Evolutionary conservation across 2,113 vertebrate species (phyloP).

Genomic region (Dicrurus megarhynchus): DNA sequence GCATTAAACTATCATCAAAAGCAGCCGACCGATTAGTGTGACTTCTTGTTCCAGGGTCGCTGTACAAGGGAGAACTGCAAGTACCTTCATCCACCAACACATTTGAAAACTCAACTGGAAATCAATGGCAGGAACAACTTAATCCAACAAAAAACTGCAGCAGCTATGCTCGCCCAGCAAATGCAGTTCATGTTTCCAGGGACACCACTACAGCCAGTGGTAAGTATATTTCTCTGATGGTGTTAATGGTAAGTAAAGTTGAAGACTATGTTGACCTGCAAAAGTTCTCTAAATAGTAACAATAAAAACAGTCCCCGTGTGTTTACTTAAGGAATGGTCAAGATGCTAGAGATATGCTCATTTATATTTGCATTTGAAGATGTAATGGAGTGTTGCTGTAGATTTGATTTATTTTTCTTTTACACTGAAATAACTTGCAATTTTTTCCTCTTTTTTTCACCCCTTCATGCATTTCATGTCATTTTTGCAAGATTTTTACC

Average conservation of each 20-base stretch:
- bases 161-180: slow-evolving; percentile 98
- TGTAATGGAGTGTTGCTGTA: background rate
- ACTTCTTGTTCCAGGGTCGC: slow-evolving; percentile 82
- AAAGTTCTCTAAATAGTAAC: background rate
- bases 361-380: background rate
- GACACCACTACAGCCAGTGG: slow-evolving; percentile 92
- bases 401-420: background rate
- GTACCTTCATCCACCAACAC: slow-evolving; percentile 97
- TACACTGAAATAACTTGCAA: background rate
- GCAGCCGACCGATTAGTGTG: background rate
- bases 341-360: background rate
- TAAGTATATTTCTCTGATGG: slow-evolving; percentile 70
- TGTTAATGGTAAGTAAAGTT: background rate
- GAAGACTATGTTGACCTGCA: background rate
- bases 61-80: slow-evolving; percentile 99
- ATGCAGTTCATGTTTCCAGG: slow-evolving; percentile 99
- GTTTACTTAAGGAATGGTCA: background rate
- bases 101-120: slow-evolving; percentile 98
- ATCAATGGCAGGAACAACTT: slow-evolving; percentile 98
- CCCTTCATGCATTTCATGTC: background rate
- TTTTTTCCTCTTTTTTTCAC: background rate
- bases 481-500: background rate
- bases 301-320: background rate
- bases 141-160: slow-evolving; percentile 98
- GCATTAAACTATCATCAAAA: background rate